Evolutionary conservation across 2,113 vertebrate species (phyloP).

Genomic region (Cephalopholis sonnerati): DNA sequence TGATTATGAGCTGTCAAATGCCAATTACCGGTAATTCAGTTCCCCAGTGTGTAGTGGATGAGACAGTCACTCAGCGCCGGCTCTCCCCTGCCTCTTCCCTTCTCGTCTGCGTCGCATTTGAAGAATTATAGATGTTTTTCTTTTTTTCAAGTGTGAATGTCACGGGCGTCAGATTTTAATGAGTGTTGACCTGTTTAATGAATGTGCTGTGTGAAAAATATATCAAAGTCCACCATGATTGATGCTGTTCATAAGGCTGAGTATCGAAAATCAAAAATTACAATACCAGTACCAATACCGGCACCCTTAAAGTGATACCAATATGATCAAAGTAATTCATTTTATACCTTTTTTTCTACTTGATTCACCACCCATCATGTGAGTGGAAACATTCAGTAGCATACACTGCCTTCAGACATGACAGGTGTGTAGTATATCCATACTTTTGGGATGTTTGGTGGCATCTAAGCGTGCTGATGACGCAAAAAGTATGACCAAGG

Average conservation of each 20-base stretch:
- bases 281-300: no score
- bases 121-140: constrained; percentile 8
- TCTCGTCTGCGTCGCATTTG: constrained; percentile 19
- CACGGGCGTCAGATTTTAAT: constrained; percentile 7
- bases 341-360: no score
- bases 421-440: no score
- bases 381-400: no score
- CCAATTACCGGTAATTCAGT: constrained; percentile 66
- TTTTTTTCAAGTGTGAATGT: constrained; percentile 16
- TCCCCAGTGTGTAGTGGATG: constrained; percentile 40
- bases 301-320: no score
- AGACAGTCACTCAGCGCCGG: constrained; percentile 41
- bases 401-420: no score
- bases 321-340: no score
- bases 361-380: no score
- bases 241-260: background rate
- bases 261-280: no score
- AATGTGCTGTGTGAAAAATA: background rate
- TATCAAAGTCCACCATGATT: background rate
- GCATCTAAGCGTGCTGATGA: no score
- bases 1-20: constrained; percentile 72
- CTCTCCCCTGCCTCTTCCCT: constrained; percentile 4
- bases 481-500: no score
- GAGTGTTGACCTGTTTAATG: constrained; percentile 24
- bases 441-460: no score